These are phyloP conservation scores for Botia almorhae DNA, from an alignment of 2,797 vertebrate species.

Conservation along the genomic window DNA sequence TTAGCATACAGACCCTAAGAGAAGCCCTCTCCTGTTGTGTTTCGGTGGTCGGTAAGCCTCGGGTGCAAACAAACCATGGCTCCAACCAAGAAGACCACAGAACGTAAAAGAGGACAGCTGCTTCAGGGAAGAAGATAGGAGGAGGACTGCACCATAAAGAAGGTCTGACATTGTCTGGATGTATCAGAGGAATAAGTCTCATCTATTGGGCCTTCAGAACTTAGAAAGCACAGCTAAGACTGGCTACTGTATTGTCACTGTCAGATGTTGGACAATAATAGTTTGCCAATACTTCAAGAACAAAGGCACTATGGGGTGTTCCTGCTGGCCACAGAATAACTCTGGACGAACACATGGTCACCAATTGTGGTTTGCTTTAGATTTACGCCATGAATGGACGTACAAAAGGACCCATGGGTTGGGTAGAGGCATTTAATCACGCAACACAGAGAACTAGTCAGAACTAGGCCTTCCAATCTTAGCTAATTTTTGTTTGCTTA, in stretches of 20 bases:
- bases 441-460: background rate
- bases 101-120: slow-evolving; percentile 22
- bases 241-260: background rate
- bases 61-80: slow-evolving; percentile 29
- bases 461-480: background rate
- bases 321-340: background rate
- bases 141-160: background rate
- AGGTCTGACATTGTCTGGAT: background rate
- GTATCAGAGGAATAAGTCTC: background rate
- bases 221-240: background rate
- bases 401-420: background rate
- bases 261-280: background rate
- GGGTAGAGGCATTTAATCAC: too few species aligned
- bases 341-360: background rate
- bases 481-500: background rate
- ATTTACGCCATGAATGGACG: background rate
- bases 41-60: slow-evolving; percentile 37
- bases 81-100: slow-evolving; percentile 33
- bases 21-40: slow-evolving; percentile 35
- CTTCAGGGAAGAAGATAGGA: background rate
- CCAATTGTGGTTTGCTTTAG: background rate
- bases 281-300: background rate
- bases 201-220: background rate
- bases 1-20: slow-evolving; percentile 46
- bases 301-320: background rate